Evolutionary conservation across 2,797 vertebrate species (phyloP).

Genomic region (Anguilla anguilla): DNA sequence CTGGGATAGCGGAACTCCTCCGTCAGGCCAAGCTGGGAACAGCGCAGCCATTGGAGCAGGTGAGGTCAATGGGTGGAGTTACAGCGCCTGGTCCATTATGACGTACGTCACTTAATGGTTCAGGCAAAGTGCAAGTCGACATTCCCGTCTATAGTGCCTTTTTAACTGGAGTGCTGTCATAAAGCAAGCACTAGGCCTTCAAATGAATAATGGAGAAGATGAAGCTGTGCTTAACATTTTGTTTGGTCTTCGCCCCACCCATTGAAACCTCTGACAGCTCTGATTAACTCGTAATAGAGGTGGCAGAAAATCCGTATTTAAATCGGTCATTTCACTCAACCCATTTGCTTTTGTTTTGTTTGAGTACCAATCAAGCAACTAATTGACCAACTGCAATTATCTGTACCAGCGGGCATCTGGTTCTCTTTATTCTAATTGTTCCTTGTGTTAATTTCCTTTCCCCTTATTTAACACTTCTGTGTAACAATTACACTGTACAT

Average conservation of each 20-base stretch:
- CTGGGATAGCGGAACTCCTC: constrained; percentile 75
- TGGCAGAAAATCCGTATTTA: not conserved
- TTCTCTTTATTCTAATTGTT: not conserved
- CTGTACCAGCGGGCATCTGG: not conserved
- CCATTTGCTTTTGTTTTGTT: not conserved
- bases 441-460: not conserved
- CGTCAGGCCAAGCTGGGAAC: constrained; percentile 71
- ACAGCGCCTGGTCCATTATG: not conserved
- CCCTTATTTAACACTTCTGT: not conserved
- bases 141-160: not conserved
- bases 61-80: constrained; percentile 26
- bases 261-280: not conserved
- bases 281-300: not conserved
- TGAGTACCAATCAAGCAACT: constrained; percentile 5
- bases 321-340: not conserved
- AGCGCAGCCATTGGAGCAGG: constrained; percentile 69
- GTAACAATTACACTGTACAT: not conserved
- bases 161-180: not conserved
- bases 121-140: not conserved
- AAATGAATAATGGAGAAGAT: not conserved
- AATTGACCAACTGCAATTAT: not conserved
- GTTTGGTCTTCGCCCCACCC: not conserved
- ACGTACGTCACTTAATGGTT: not conserved
- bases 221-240: not conserved
- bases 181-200: not conserved